Evolutionary conservation across 2,888 invertebrate species (phyloP).

Genomic region (Andricus quercusramuli): DNA sequence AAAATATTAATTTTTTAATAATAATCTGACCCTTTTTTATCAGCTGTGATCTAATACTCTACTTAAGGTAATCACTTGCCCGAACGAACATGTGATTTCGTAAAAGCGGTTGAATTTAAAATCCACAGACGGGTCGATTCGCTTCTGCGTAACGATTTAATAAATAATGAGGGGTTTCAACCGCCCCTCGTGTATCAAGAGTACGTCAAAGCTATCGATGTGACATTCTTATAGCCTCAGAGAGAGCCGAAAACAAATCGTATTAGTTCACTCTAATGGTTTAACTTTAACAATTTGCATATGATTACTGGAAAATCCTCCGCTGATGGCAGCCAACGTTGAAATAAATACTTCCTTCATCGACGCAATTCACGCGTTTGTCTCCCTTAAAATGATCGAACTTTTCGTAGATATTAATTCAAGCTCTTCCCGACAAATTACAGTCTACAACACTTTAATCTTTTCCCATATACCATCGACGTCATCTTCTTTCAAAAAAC

Average conservation of each 20-base stretch:
- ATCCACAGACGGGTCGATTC: not conserved
- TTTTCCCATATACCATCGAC: not conserved
- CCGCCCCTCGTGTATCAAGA: constrained; percentile 52
- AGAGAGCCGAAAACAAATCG: constrained; percentile 64
- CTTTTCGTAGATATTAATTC: constrained; percentile 50
- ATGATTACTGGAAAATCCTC: constrained; percentile 68
- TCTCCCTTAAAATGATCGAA: constrained; percentile 46
- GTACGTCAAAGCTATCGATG: constrained; percentile 73
- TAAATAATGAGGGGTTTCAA: constrained; percentile 65
- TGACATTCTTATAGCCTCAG: constrained; percentile 60
- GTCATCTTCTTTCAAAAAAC: not conserved
- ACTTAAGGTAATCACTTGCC: not conserved
- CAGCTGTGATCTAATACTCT: not conserved
- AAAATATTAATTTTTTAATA: too few relatives aligned
- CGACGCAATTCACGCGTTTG: constrained; percentile 46
- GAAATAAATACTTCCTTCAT: constrained; percentile 65
- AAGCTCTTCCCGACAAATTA: constrained; percentile 2
- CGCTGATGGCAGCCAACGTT: constrained; percentile 57
- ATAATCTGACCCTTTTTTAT: not conserved
- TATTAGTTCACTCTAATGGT: constrained; percentile 70
- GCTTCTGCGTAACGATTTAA: constrained; percentile 54
- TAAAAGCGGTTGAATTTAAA: not conserved
- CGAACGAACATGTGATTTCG: not conserved
- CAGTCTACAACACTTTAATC: not conserved
- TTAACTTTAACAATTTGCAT: constrained; percentile 75